Evolutionary conservation across 2,113 vertebrate genomes (phyloP).

Genomic region (Dicaeum eximium): DNA sequence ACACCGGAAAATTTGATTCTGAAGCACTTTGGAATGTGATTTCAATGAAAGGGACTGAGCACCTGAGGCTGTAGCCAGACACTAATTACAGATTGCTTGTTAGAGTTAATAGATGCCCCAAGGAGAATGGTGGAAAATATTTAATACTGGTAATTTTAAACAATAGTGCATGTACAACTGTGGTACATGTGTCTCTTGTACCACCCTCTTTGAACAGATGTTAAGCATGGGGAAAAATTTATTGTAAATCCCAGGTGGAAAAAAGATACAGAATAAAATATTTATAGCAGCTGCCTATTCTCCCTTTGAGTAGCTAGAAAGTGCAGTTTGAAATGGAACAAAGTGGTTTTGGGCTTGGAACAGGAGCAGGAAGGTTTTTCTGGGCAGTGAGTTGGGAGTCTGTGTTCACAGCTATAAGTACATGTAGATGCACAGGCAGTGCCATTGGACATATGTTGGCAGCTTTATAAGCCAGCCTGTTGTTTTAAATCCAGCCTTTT

Average conservation of each 20-base stretch:
- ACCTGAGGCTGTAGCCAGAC: background rate
- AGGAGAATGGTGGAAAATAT: background rate
- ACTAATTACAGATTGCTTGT: background rate
- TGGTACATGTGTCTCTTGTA: rapidly evolving
- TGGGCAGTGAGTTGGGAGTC: background rate
- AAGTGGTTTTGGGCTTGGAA: background rate
- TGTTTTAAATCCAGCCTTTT: conserved; percentile 48
- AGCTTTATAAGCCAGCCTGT: conserved; percentile 19
- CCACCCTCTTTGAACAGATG: background rate
- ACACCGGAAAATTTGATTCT: background rate
- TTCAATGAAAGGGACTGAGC: background rate
- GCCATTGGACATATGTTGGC: background rate
- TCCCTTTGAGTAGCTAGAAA: background rate
- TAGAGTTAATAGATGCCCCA: background rate
- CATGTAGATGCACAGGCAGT: background rate
- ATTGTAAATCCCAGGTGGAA: background rate
- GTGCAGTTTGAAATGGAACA: background rate
- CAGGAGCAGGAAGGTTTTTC: background rate
- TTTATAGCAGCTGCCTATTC: background rate
- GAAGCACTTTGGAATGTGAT: background rate
- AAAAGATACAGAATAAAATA: background rate
- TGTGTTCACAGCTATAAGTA: background rate
- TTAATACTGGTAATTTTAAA: background rate
- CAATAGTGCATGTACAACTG: background rate
- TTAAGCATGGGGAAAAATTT: background rate